These are phyloP conservation scores for Criorhina ranunculi DNA, from an alignment of 2,888 invertebrate genomes.

Conservation along the genomic window DNA sequence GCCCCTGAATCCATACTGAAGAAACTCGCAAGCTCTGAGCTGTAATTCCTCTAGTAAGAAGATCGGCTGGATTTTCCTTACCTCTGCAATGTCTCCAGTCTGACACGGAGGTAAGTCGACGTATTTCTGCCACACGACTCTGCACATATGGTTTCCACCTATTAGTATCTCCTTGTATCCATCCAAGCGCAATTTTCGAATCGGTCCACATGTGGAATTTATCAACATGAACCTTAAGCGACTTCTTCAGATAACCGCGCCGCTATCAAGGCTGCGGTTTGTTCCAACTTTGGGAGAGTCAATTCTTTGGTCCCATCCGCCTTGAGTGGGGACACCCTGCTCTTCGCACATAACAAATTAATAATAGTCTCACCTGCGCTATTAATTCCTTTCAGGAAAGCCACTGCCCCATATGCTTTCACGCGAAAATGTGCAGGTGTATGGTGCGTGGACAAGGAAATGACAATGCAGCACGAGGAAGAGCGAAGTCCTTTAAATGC, in stretches of 20 bases:
- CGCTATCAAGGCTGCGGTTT: slow-evolving; percentile 3
- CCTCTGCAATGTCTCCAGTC: slow-evolving; percentile 44
- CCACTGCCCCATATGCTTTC: too few relatives aligned
- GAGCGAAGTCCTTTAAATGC: slow-evolving; percentile 5
- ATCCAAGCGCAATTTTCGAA: not conserved
- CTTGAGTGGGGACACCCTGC: slow-evolving; percentile 10
- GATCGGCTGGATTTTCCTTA: slow-evolving; percentile 18
- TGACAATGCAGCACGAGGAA: not conserved
- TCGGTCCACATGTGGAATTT: not conserved
- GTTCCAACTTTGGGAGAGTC: slow-evolving; percentile 1
- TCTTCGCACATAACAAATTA: slow-evolving; percentile 33
- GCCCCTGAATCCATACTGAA: slow-evolving; percentile 4
- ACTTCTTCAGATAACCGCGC: not conserved
- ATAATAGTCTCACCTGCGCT: not conserved
- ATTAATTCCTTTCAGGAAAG: too few relatives aligned
- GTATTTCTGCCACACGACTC: slow-evolving; percentile 4
- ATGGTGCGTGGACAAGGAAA: slow-evolving; percentile 2
- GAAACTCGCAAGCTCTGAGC: slow-evolving; percentile 1
- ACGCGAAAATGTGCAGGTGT: slow-evolving; percentile 32
- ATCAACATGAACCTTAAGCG: not conserved
- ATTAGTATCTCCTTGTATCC: not conserved
- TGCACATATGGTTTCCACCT: slow-evolving; percentile 10
- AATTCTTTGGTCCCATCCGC: not conserved
- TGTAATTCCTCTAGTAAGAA: slow-evolving; percentile 14
- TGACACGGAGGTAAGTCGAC: slow-evolving; percentile 19